Conservation (phyloP, 2,113 vertebrate genomes). For the Dipodomys ordii region DNA sequence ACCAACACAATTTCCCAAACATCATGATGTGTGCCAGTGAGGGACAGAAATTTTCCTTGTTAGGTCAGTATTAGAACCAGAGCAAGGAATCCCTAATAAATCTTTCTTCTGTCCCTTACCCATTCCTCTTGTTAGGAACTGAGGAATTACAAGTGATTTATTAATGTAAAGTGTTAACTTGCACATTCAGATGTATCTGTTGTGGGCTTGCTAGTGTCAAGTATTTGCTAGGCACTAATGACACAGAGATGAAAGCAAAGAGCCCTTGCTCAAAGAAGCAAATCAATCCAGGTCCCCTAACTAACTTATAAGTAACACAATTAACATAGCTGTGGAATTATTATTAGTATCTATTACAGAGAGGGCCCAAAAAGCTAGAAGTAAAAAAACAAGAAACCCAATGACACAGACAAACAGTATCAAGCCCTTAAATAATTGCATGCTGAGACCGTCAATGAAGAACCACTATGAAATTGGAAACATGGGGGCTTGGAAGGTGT, state of each 20-base stretch:
- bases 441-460: neutral
- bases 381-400: neutral
- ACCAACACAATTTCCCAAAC: neutral
- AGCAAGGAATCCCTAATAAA: neutral
- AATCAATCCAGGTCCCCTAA: neutral
- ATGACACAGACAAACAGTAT: neutral
- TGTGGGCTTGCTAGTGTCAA: neutral
- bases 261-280: neutral
- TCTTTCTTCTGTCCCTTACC: neutral
- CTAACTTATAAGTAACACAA: neutral
- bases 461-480: neutral
- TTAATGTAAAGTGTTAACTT: neutral
- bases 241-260: slow-evolving; percentile 12
- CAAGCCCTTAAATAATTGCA: neutral
- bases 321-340: neutral
- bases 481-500: no score
- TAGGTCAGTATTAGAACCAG: neutral
- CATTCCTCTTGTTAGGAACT: neutral
- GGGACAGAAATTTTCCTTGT: neutral
- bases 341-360: neutral
- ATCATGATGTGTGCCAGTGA: neutral
- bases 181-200: neutral
- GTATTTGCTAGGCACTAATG: neutral
- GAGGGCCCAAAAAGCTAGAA: neutral
- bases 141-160: slow-evolving; percentile 18